phyloP scores from a whole-genome alignment of 1,140 invertebrate genomes.

The Procambarus clarkii region DNA sequence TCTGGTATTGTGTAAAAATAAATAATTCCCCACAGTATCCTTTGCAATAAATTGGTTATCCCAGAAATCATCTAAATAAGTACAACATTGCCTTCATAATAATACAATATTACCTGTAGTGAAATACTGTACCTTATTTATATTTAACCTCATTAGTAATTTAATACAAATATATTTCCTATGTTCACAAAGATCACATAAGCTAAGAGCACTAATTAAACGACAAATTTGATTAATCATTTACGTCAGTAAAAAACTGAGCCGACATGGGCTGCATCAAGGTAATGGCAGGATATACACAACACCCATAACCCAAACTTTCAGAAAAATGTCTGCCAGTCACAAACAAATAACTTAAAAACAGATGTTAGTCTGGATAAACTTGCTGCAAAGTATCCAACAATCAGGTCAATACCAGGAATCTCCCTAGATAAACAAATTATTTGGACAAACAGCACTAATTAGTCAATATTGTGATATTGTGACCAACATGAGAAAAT shows the following conservation, averaged over 20 bases:
- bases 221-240: neutral
- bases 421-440: neutral
- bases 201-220: no score
- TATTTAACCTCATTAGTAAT: neutral
- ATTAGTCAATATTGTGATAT: neutral
- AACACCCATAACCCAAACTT: neutral
- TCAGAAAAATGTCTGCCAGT: slow-evolving; percentile 2
- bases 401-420: neutral
- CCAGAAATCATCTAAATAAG: neutral
- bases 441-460: neutral
- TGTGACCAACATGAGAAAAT: neutral
- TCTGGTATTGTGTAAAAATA: no score
- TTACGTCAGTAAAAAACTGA: neutral
- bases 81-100: neutral
- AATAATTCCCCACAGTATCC: no score
- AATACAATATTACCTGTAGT: neutral
- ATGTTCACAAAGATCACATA: no score
- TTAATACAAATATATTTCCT: no score
- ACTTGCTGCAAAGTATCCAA: neutral
- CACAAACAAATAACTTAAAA: neutral
- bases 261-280: neutral
- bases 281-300: neutral
- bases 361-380: neutral
- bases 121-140: neutral
- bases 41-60: no score